These are phyloP conservation scores for Piaya cayana DNA, from an alignment of 2,113 vertebrate genomes.

Conservation along the genomic window DNA sequence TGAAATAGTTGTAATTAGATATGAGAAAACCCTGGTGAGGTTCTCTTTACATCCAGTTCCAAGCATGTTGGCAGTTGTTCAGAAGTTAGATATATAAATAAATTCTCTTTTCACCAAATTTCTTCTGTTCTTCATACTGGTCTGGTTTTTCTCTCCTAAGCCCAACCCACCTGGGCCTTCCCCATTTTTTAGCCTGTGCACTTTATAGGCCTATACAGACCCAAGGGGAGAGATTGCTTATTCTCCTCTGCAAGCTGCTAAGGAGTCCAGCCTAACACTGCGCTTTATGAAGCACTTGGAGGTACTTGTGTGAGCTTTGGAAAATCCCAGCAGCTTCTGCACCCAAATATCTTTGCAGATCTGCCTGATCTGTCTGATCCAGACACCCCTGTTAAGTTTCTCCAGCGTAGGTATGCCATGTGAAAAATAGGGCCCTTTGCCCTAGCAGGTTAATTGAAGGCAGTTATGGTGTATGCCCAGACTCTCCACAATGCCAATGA, in stretches of 20 bases:
- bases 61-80: not conserved
- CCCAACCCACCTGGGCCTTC: not conserved
- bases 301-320: not conserved
- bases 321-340: not conserved
- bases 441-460: not conserved
- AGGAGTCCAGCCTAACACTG: not conserved
- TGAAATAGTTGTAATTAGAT: slow-evolving; percentile 39
- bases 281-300: not conserved
- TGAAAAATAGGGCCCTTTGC: not conserved
- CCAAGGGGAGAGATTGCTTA: not conserved
- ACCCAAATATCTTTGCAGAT: not conserved
- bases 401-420: not conserved
- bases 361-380: not conserved
- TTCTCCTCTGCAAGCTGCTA: not conserved
- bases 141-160: not conserved
- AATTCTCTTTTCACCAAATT: not conserved
- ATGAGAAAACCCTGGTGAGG: not conserved
- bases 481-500: not conserved
- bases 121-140: not conserved
- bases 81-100: slow-evolving; percentile 18
- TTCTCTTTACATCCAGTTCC: not conserved
- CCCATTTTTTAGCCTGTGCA: not conserved
- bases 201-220: not conserved
- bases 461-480: not conserved
- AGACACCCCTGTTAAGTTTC: not conserved